Conservation (phyloP, 2,888 invertebrate species). For the Erannis defoliaria region DNA sequence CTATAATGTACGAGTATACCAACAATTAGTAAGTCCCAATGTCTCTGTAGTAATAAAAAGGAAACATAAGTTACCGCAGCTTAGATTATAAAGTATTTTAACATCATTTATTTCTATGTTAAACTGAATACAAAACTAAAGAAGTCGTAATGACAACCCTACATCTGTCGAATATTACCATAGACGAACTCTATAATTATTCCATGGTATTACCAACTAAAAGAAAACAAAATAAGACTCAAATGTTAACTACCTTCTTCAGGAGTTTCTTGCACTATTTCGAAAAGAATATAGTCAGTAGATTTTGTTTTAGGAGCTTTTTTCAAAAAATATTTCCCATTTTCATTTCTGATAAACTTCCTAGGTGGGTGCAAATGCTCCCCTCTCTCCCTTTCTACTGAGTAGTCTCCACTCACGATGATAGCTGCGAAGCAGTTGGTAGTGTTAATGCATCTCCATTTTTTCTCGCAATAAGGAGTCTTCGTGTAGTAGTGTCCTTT, state of each 20-base stretch:
- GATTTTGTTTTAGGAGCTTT: constrained; percentile 40
- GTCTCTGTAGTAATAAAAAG: too few species aligned
- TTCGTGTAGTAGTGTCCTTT: constrained; percentile 66
- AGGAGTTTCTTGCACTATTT: constrained; percentile 37
- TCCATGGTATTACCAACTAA: not conserved
- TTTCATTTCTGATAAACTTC: constrained; percentile 45
- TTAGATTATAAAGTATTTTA: too few species aligned
- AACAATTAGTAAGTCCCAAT: too few species aligned
- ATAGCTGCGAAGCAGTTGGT: constrained; percentile 59
- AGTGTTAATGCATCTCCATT: constrained; percentile 71
- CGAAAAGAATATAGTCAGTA: constrained; percentile 52
- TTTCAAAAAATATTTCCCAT: constrained; percentile 53
- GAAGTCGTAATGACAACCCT: too few species aligned
- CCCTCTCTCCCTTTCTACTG: constrained; percentile 56
- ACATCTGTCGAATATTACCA: too few species aligned
- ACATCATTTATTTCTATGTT: too few species aligned
- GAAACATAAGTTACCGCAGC: too few species aligned
- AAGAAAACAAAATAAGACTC: not conserved
- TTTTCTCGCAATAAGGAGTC: constrained; percentile 57
- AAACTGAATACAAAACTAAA: too few species aligned
- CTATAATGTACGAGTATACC: too few species aligned
- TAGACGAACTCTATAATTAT: too few species aligned
- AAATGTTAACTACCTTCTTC: constrained; percentile 9
- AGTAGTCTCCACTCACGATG: constrained; percentile 54
- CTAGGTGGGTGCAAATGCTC: constrained; percentile 61